Evolutionary conservation across 2,797 vertebrate species (phyloP).

Genomic region (Halcyon badia): DNA sequence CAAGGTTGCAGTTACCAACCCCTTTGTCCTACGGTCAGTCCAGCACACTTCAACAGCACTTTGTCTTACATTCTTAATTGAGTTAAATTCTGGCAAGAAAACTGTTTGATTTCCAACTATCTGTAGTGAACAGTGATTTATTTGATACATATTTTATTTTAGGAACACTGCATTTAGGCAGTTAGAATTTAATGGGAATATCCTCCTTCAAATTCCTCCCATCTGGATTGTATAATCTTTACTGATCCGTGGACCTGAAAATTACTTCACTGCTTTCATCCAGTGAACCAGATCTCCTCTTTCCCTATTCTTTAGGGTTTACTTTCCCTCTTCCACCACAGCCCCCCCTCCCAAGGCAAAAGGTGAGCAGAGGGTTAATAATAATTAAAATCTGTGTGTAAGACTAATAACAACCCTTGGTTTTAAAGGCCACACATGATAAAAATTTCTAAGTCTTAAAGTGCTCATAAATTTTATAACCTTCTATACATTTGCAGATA

Average conservation of each 20-base stretch:
- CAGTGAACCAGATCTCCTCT: background rate
- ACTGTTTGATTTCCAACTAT: background rate
- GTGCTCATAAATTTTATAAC: constrained; percentile 67
- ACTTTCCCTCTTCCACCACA: background rate
- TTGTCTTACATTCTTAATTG: background rate
- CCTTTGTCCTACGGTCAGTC: background rate
- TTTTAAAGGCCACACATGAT: constrained; percentile 68
- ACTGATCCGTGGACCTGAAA: background rate
- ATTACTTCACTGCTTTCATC: background rate
- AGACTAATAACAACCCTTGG: background rate
- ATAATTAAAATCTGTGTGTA: constrained; percentile 2
- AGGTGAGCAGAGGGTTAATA: background rate
- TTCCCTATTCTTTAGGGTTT: background rate
- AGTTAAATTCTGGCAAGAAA: background rate
- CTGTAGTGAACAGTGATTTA: background rate
- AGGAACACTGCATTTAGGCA: background rate
- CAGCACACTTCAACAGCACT: background rate
- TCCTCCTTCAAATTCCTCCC: background rate
- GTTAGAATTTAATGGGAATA: constrained; percentile 24
- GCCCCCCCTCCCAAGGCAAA: rapidly evolving
- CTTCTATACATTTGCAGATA: constrained; percentile 58
- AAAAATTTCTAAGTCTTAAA: constrained; percentile 70
- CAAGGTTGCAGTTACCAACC: background rate
- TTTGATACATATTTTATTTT: background rate
- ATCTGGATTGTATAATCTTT: constrained; percentile 12